Evolutionary conservation across 2,797 vertebrate genomes (phyloP).

Genomic region (Microctenopoma steveboyesi): DNA sequence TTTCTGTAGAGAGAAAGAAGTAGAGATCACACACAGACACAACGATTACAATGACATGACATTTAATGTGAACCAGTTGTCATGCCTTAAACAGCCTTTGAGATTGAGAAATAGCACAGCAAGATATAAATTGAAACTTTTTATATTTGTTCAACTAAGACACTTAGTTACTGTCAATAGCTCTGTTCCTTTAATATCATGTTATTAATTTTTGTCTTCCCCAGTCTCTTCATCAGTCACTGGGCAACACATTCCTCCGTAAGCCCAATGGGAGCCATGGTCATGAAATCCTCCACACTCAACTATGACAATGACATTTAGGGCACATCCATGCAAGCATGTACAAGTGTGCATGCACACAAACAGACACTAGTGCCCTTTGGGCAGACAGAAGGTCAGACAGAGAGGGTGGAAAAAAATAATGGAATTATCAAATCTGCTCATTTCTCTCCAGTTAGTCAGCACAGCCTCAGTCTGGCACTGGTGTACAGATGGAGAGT

Average conservation of each 20-base stretch:
- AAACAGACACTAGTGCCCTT: constrained; percentile 55
- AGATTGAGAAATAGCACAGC: neutral
- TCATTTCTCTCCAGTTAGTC: constrained; percentile 48
- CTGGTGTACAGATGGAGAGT: neutral
- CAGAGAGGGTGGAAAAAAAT: constrained; percentile 54
- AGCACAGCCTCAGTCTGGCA: constrained; percentile 6
- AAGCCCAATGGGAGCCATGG: constrained; percentile 13
- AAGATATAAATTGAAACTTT: neutral
- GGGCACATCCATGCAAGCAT: constrained; percentile 40
- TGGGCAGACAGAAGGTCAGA: constrained; percentile 66
- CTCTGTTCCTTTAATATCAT: constrained; percentile 38
- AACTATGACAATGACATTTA: constrained; percentile 78
- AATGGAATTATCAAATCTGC: constrained; percentile 50
- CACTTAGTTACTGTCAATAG: neutral
- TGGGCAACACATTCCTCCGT: constrained; percentile 60
- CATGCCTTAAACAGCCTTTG: neutral
- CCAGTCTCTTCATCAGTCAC: constrained; percentile 40
- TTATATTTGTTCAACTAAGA: neutral
- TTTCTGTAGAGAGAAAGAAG: constrained; percentile 85
- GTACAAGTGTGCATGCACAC: constrained; percentile 14
- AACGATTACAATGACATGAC: neutral
- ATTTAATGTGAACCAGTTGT: neutral
- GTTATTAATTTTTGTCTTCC: constrained; percentile 28
- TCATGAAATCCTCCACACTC: constrained; percentile 71
- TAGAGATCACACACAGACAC: neutral